phyloP scores from a whole-genome alignment of 2,888 invertebrate species.

The Leucania comma region DNA sequence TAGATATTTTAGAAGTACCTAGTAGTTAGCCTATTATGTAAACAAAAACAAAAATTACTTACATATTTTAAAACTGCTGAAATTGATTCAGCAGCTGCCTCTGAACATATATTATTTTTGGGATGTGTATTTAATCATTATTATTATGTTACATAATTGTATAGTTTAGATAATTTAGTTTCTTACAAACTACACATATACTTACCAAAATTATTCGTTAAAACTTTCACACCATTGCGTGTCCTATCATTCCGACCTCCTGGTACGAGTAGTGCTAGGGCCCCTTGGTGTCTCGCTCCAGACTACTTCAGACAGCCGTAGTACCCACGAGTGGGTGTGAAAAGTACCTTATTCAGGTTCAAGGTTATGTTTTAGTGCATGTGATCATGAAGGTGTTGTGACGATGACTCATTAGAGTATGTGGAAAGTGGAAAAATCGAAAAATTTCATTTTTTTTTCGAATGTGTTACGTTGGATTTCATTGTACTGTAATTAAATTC shows the following conservation, averaged over 20 bases:
- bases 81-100: too few relatives aligned
- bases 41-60: too few relatives aligned
- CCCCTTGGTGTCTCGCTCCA: constrained; percentile 65
- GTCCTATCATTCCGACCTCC: constrained; percentile 61
- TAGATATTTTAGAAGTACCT: too few relatives aligned
- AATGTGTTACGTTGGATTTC: too few relatives aligned
- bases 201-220: neutral
- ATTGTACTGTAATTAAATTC: too few relatives aligned
- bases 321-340: constrained; percentile 69
- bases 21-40: too few relatives aligned
- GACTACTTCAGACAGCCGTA: constrained; percentile 76
- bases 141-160: too few relatives aligned
- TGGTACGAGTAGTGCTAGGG: constrained; percentile 41
- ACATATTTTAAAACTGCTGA: too few relatives aligned
- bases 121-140: too few relatives aligned
- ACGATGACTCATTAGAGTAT: constrained; percentile 15
- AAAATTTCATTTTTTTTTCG: neutral
- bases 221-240: constrained; percentile 41
- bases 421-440: neutral
- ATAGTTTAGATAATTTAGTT: too few relatives aligned
- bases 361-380: constrained; percentile 65
- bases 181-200: neutral
- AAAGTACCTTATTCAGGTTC: constrained; percentile 68
- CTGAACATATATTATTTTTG: too few relatives aligned
- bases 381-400: constrained; percentile 22